Conservation (phyloP, 2,113 vertebrate species). For the Heterochromis multidens region DNA sequence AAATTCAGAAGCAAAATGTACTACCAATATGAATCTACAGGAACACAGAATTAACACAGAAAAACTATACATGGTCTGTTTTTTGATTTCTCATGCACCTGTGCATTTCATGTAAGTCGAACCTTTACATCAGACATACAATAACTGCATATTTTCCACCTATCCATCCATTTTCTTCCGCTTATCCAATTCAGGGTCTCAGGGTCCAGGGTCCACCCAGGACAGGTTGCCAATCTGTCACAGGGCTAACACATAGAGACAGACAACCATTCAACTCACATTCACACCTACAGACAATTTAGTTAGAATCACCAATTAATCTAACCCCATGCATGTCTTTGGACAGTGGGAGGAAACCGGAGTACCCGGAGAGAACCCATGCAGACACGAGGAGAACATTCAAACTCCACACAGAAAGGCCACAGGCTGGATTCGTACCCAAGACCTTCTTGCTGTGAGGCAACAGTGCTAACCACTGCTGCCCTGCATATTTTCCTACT, state of each 20-base stretch:
- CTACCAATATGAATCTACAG: not conserved
- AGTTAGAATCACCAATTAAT: not conserved
- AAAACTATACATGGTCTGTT: no score
- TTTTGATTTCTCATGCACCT: not conserved
- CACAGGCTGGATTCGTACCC: not conserved
- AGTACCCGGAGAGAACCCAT: not conserved
- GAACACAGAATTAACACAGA: not conserved
- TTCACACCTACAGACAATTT: not conserved
- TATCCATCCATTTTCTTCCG: not conserved
- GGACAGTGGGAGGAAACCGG: not conserved
- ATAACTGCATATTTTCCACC: not conserved
- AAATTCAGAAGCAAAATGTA: not conserved
- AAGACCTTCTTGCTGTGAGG: not conserved
- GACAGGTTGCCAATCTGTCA: no score
- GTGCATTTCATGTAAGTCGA: not conserved
- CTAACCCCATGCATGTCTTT: not conserved
- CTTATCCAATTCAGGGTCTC: not conserved
- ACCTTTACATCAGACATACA: not conserved
- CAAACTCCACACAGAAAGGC: not conserved
- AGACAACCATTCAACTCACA: not conserved
- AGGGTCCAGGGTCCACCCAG: no score
- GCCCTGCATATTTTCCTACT: not conserved
- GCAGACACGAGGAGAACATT: not conserved
- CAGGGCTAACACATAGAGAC: no score
- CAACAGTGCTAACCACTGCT: not conserved